Percentiles rank a stretch among this genome's conserved stretches.
phyloP scores from a whole-genome alignment of 2,113 vertebrate species.

The Dissostichus mawsoni region DNA sequence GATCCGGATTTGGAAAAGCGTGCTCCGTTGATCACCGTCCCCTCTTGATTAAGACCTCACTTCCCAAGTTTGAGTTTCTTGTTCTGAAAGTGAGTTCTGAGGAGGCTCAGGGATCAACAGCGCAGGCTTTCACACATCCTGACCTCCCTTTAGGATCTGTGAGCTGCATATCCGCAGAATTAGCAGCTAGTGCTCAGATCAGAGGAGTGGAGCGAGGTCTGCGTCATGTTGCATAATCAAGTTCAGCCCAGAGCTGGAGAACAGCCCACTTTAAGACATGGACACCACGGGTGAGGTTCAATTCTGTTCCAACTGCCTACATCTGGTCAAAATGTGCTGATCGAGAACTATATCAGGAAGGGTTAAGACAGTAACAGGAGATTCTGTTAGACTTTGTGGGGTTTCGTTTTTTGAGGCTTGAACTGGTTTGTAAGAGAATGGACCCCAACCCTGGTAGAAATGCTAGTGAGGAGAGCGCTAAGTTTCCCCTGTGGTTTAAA shows the following conservation, averaged over 20 bases:
- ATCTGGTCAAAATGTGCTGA: not conserved
- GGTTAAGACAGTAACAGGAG: not conserved
- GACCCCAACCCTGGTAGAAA: constrained; percentile 41
- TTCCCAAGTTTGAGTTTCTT: not conserved
- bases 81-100: not conserved
- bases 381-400: not conserved
- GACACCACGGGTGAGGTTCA: constrained; percentile 34
- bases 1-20: not conserved
- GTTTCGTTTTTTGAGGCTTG: constrained; percentile 1
- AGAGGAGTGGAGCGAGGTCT: constrained; percentile 59
- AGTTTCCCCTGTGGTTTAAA: constrained; percentile 44
- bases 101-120: not conserved
- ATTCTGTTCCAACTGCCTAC: constrained; percentile 11
- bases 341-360: no score
- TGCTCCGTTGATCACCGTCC: not conserved
- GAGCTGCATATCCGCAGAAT: no score
- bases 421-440: constrained; percentile 5
- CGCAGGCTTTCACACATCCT: constrained; percentile 3
- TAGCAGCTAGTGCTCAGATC: constrained; percentile 38
- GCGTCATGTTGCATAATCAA: constrained; percentile 79
- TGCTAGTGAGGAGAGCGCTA: constrained; percentile 54
- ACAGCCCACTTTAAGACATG: constrained; percentile 62
- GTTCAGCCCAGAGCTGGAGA: constrained; percentile 63
- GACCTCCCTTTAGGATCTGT: not conserved
- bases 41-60: not conserved